Conservation (phyloP, 2,113 vertebrate genomes). For the Ammospiza caudacuta region DNA sequence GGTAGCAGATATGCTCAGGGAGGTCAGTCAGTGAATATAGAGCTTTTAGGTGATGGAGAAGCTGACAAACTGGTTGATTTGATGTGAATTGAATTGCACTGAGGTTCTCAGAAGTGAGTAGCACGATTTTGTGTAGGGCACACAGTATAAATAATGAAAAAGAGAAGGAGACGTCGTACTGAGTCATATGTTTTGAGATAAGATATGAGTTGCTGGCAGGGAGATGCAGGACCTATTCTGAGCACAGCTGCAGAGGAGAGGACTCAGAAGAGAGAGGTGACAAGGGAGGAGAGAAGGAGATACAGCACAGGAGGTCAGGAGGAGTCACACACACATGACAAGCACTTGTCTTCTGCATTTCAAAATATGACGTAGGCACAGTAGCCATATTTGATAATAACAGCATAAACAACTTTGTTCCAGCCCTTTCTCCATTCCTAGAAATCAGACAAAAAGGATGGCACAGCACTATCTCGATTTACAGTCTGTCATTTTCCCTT, state of each 20-base stretch:
- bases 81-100: background rate
- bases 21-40: background rate
- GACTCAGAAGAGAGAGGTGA: background rate
- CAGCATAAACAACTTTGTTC: background rate
- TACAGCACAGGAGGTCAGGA: background rate
- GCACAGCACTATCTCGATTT: background rate
- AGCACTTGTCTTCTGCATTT: background rate
- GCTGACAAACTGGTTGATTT: slow-evolving; percentile 45
- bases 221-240: background rate
- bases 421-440: background rate
- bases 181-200: slow-evolving; percentile 37
- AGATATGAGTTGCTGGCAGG: background rate
- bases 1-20: background rate
- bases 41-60: slow-evolving; percentile 15
- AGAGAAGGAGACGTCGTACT: background rate
- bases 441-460: background rate
- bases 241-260: background rate
- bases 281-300: background rate
- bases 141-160: slow-evolving; percentile 42
- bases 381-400: background rate
- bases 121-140: background rate
- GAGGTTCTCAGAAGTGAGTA: slow-evolving; percentile 17
- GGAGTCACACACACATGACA: background rate
- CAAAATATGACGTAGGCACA: background rate
- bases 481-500: background rate